Percentiles rank a stretch among this genome's conserved stretches.
These are phyloP conservation scores for Ophion slaviceki DNA, from an alignment of 2,888 invertebrate genomes.

Conservation along the genomic window DNA sequence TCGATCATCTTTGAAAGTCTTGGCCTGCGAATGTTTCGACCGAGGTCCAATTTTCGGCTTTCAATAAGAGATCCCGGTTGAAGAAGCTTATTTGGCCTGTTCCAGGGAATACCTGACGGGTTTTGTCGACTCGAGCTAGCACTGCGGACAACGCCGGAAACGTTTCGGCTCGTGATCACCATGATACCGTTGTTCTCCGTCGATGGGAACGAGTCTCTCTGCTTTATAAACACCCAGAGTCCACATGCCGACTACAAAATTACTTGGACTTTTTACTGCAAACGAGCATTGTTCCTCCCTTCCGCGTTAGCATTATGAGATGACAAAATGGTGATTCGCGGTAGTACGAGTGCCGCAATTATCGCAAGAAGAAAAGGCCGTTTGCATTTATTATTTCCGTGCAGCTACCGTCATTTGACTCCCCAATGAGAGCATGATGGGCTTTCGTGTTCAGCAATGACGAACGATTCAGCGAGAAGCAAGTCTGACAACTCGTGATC, in stretches of 20 bases:
- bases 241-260: slow-evolving; percentile 2
- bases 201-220: slow-evolving; percentile 37
- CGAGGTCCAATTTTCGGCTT: neutral
- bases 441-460: slow-evolving; percentile 13
- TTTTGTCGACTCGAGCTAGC: slow-evolving; percentile 62
- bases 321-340: neutral
- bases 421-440: neutral
- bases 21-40: neutral
- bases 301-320: neutral
- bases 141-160: slow-evolving; percentile 75
- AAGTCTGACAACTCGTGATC: slow-evolving; percentile 22
- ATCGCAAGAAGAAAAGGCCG: neutral
- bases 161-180: slow-evolving; percentile 79
- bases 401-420: neutral
- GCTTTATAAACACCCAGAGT: slow-evolving; percentile 34
- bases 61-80: neutral
- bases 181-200: slow-evolving; percentile 77
- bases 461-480: neutral
- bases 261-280: slow-evolving; percentile 14
- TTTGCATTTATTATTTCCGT: neutral
- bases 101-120: slow-evolving; percentile 25
- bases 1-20: neutral
- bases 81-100: slow-evolving; percentile 26
- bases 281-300: neutral
- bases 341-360: neutral